Evolutionary conservation across 2,888 invertebrate species (phyloP).

Genomic region (Tinea semifulvella): DNA sequence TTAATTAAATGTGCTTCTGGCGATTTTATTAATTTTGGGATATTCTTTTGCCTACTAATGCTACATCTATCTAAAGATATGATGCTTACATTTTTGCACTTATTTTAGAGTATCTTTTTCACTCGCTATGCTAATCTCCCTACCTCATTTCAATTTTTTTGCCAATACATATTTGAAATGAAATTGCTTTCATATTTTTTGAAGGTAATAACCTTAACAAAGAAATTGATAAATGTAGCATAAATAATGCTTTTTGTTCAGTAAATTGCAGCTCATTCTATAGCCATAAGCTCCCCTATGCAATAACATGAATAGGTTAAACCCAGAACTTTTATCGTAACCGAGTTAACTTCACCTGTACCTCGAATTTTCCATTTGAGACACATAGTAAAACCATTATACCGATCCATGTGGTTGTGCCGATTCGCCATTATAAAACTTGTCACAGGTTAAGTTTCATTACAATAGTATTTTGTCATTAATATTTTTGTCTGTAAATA

Average conservation of each 20-base stretch:
- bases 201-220: not conserved
- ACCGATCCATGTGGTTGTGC: not conserved
- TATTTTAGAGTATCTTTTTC: too few relatives aligned
- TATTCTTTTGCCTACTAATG: too few relatives aligned
- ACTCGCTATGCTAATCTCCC: too few relatives aligned
- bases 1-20: too few relatives aligned
- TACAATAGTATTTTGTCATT: too few relatives aligned
- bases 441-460: too few relatives aligned
- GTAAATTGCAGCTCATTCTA: conserved; percentile 3
- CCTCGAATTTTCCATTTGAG: conserved; percentile 9
- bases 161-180: conserved; percentile 30
- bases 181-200: conserved; percentile 3
- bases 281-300: not conserved
- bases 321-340: not conserved
- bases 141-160: not conserved
- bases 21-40: too few relatives aligned
- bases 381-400: conserved; percentile 8
- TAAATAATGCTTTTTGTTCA: not conserved
- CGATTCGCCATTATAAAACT: not conserved
- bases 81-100: too few relatives aligned
- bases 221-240: not conserved
- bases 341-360: conserved; percentile 6
- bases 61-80: too few relatives aligned
- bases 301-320: conserved; percentile 7
- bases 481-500: too few relatives aligned